Evolutionary conservation across 2,888 invertebrate species (phyloP), one percentile per base, ranked within the genome.

Genomic region (Limnephilus marmoratus): DNA sequence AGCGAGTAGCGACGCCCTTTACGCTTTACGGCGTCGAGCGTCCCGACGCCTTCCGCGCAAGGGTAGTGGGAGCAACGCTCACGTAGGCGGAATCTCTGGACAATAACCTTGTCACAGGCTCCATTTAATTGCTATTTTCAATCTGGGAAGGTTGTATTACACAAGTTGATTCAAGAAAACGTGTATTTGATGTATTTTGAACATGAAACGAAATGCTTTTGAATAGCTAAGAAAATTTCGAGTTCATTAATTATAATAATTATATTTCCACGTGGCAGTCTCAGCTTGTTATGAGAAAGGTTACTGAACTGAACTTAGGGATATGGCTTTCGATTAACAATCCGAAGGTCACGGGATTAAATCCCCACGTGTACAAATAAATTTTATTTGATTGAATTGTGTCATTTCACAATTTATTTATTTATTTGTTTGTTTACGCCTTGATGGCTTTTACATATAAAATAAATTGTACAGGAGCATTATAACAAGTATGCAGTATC

Each of bases 21-120:
- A 68, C 68, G 68, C 24, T 68, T 68, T 68, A 24, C 24, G 41
- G 4, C 41, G 41, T 7, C 41, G 68, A 82, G 85, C 85, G 85
- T 85, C 87, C 68, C 87, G 68, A 34, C 68, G 87, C 68, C 87
- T n/a, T 34, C 87, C 29, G n/a, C 68, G 31, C 34, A 3, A 34
- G 31, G 37, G n/a, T 15, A 24, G 41, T 34, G 4, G 85, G 12
- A 85, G 85, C 37, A 85, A 24, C 41, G 34, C 18, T 41, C 85
- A 85, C 85, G 85, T 85, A 34, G 85, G 85, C 85, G 85, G 85
- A 85, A 85, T 82, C 29, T 82, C 82, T 82, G 13, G 82, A 82
- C 34, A 82, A 82, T 31, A 68, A 68, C 18, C 34, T 82, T 34
- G 15, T 31, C 11, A 82, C 15, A 82, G 15, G 82, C 15, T 82